phyloP scores from a whole-genome alignment of 2,888 invertebrate genomes.

The Scaptomyza parva region DNA sequence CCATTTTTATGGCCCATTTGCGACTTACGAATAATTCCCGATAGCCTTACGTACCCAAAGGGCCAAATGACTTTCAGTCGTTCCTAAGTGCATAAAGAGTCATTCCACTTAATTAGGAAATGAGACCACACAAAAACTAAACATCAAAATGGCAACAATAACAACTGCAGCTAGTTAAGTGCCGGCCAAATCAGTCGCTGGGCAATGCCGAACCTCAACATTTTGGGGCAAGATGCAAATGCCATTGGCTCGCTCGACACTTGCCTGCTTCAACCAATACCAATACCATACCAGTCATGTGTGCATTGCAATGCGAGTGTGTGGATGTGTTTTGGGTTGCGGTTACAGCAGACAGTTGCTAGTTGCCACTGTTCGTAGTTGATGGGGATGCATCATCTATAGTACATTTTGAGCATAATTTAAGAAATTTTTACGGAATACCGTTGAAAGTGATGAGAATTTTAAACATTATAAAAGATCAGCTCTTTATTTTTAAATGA shows the following conservation, averaged over 20 bases:
- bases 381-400: not conserved
- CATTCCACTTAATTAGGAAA: conserved; percentile 50
- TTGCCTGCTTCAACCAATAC: conserved; percentile 31
- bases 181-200: conserved; percentile 28
- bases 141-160: conserved; percentile 35
- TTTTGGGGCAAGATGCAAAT: conserved; percentile 47
- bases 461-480: not conserved
- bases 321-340: conserved; percentile 63
- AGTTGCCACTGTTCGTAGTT: conserved; percentile 22
- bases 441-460: not conserved
- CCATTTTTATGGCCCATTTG: conserved; percentile 51
- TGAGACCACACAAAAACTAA: conserved; percentile 37
- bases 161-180: conserved; percentile 52
- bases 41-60: not conserved
- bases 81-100: conserved; percentile 26
- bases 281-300: conserved; percentile 28
- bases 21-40: not conserved
- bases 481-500: not conserved
- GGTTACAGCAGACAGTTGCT: conserved; percentile 46
- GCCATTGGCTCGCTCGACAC: conserved; percentile 34
- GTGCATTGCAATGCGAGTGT: conserved; percentile 8
- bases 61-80: conserved; percentile 9
- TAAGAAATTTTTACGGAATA: not conserved
- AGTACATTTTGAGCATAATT: not conserved
- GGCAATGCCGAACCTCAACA: conserved; percentile 56